These are phyloP conservation scores for Lepus americanus DNA, from an alignment of 2,113 vertebrate genomes.

Conservation along the genomic window DNA sequence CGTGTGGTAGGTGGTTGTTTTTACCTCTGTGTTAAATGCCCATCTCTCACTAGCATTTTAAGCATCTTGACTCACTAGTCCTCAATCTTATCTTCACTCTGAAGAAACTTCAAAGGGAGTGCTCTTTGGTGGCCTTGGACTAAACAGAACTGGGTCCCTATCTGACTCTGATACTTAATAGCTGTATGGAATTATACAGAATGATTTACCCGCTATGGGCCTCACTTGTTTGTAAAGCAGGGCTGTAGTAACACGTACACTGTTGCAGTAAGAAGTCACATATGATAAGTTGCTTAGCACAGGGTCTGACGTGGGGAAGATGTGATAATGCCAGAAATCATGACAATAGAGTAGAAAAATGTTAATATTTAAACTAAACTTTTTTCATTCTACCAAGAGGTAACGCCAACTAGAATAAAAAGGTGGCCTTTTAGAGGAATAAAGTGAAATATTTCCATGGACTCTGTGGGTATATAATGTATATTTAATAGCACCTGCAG, in stretches of 20 bases:
- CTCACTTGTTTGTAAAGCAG: slow-evolving; percentile 15
- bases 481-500: slow-evolving; percentile 34
- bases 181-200: background rate
- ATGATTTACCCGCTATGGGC: background rate
- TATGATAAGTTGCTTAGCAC: background rate
- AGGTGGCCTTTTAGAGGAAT: background rate
- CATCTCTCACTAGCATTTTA: background rate
- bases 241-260: background rate
- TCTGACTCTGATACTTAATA: background rate
- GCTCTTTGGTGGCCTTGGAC: background rate
- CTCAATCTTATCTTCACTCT: background rate
- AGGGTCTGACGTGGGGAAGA: background rate
- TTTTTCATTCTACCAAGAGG: background rate
- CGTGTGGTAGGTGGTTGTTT: too few species aligned
- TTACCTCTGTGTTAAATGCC: too few species aligned
- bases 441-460: slow-evolving; percentile 17
- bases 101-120: background rate
- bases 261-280: background rate
- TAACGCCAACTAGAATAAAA: background rate
- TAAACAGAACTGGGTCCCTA: background rate
- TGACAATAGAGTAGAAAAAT: background rate
- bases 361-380: background rate
- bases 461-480: background rate
- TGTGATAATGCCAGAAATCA: background rate
- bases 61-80: background rate